Percentiles rank a stretch among this genome's conserved stretches.
phyloP scores from a whole-genome alignment of 2,797 vertebrate genomes.

The Pantherophis alleghaniensis region DNA sequence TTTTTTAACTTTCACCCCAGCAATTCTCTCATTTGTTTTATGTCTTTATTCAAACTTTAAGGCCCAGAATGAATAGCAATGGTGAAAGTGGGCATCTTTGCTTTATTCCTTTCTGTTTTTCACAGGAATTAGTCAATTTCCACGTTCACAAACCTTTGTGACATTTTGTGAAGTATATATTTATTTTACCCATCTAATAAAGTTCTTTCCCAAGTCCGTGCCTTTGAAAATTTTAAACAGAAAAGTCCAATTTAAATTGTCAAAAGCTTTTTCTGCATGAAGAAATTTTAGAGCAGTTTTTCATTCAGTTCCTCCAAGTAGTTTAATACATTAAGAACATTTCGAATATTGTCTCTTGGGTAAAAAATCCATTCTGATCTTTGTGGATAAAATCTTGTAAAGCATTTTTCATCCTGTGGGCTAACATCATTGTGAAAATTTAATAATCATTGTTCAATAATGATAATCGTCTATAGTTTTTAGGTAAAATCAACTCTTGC shows the following conservation, averaged over 20 bases:
- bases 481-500: not conserved
- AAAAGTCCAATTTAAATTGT: not conserved
- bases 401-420: not conserved
- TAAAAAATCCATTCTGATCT: not conserved
- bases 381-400: not conserved
- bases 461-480: not conserved
- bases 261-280: not conserved
- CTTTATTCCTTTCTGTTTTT: not conserved
- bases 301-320: not conserved
- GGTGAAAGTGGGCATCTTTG: not conserved
- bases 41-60: not conserved
- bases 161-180: not conserved
- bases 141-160: not conserved
- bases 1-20: not conserved
- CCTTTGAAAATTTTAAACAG: not conserved
- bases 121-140: not conserved
- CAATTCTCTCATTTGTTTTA: not conserved
- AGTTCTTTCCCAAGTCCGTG: not conserved
- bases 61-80: not conserved
- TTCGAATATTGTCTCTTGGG: not conserved
- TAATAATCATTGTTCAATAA: not conserved
- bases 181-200: not conserved
- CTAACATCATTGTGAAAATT: not conserved
- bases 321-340: not conserved
- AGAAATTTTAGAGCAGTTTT: not conserved